Conservation (phyloP, 2,797 vertebrate genomes). For the Gephyroberyx darwinii region DNA sequence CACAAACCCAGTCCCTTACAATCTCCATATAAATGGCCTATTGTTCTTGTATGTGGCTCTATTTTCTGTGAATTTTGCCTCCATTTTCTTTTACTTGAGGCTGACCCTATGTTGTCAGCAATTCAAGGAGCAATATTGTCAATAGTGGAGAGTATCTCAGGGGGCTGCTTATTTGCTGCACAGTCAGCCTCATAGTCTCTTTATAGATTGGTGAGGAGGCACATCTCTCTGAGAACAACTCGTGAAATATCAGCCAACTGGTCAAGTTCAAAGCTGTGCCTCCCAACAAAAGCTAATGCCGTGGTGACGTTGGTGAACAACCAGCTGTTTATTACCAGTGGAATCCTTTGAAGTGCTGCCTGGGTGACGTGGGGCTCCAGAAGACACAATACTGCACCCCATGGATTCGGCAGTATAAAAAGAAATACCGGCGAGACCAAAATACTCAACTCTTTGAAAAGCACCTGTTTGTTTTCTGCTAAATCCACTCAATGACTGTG, state of each 20-base stretch:
- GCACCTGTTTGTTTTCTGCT: conserved; percentile 5
- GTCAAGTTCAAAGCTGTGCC: conserved; percentile 54
- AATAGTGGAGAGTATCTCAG: conserved; percentile 21
- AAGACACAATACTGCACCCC: conserved; percentile 39
- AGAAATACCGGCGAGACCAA: conserved; percentile 31
- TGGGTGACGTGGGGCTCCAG: conserved; percentile 31
- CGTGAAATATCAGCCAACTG: conserved; percentile 43
- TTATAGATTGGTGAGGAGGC: conserved; percentile 45
- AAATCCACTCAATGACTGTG: conserved; percentile 28
- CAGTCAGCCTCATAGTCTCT: conserved; percentile 40
- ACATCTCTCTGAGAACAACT: conserved; percentile 40
- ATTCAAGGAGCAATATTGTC: conserved; percentile 7
- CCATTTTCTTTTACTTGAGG: neutral
- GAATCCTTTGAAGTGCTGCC: conserved; percentile 63
- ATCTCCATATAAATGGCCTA: neutral
- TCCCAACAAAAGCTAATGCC: conserved; percentile 48
- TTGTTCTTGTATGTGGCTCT: neutral
- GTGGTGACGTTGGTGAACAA: conserved; percentile 22
- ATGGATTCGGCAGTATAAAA: conserved; percentile 13
- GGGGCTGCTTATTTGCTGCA: conserved; percentile 21
- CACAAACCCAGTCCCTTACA: neutral
- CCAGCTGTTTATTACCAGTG: conserved; percentile 49
- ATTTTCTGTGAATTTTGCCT: neutral
- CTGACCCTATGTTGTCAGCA: neutral
- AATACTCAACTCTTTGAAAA: conserved; percentile 31